Conservation (phyloP, 2,797 vertebrate species). For the Xenopus petersii region DNA sequence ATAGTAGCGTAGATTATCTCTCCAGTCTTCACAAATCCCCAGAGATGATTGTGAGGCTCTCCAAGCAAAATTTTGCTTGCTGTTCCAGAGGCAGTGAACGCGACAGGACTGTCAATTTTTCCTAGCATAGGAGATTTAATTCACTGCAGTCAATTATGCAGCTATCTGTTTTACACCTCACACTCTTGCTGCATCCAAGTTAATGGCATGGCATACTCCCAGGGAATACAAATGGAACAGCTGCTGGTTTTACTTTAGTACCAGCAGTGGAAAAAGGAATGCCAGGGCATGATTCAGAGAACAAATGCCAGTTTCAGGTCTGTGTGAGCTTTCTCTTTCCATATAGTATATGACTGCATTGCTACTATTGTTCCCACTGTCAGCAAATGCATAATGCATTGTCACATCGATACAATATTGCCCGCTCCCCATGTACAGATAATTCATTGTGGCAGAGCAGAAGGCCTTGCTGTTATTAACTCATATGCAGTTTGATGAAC, state of each 20-base stretch:
- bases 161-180: constrained; percentile 66
- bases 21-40: no score
- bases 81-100: constrained; percentile 53
- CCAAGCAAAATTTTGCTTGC: constrained; percentile 56
- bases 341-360: no score
- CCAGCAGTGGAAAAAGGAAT: neutral
- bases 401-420: constrained; percentile 3
- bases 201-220: constrained; percentile 47
- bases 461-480: constrained; percentile 2
- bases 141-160: constrained; percentile 66
- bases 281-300: neutral
- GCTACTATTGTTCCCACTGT: no score
- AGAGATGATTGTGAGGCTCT: constrained; percentile 53
- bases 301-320: neutral
- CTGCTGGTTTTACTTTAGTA: constrained; percentile 23
- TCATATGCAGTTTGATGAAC: neutral
- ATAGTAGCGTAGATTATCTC: no score
- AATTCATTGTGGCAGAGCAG: constrained; percentile 8
- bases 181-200: constrained; percentile 54
- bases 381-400: constrained; percentile 5
- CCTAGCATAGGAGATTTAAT: constrained; percentile 63
- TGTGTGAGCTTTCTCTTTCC: no score
- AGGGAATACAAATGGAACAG: constrained; percentile 51
- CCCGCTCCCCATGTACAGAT: neutral
- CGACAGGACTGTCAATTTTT: constrained; percentile 65